Percentiles rank a stretch among this genome's conserved stretches.
These are phyloP conservation scores for Zonotrichia albicollis DNA, from an alignment of 2,797 vertebrate genomes.

Conservation along the genomic window DNA sequence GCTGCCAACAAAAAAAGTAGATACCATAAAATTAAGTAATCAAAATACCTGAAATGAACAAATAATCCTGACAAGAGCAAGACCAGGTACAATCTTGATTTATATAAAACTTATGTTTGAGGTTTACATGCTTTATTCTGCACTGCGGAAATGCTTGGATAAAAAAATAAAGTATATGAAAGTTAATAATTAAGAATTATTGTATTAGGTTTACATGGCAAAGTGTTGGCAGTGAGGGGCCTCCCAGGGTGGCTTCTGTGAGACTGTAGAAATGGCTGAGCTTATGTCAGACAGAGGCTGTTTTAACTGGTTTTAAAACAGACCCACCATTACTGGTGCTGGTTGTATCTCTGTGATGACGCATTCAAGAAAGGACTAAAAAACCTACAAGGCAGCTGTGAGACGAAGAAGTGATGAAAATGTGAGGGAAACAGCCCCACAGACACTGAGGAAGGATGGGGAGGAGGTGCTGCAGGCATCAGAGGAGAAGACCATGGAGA, in stretches of 20 bases:
- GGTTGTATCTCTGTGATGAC: background rate
- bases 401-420: background rate
- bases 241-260: background rate
- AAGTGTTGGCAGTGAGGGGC: background rate
- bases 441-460: background rate
- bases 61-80: background rate
- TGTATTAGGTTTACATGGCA: background rate
- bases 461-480: background rate
- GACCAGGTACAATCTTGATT: background rate
- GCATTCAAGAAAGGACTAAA: background rate
- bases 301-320: background rate
- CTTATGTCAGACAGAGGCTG: background rate
- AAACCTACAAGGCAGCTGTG: background rate
- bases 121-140: background rate
- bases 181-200: background rate
- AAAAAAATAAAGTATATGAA: background rate
- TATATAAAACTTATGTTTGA: background rate
- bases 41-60: background rate
- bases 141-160: background rate
- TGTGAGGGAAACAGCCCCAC: background rate
- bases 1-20: background rate
- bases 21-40: background rate
- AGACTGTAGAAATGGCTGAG: background rate
- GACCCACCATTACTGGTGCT: background rate
- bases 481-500: background rate